Percentiles rank a stretch among this genome's conserved stretches.
Evolutionary conservation across 2,797 vertebrate genomes (phyloP).

Genomic region (Pangasius macronema): DNA sequence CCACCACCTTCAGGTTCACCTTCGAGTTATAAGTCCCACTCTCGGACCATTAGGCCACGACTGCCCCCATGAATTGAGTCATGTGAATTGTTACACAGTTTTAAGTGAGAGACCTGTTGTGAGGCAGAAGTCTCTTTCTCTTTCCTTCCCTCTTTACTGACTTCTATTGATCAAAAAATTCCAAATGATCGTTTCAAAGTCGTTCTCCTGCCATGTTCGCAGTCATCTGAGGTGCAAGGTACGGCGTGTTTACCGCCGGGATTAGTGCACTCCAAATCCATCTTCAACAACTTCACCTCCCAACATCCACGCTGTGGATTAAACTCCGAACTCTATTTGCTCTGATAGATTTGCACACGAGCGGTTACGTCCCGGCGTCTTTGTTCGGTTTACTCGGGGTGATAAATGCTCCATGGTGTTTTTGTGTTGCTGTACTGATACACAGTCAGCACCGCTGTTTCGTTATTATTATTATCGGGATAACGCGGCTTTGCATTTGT

Average conservation of each 20-base stretch:
- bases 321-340: slow-evolving; percentile 15
- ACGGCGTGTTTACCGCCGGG: not conserved
- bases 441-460: not conserved
- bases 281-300: not conserved
- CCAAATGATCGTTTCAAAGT: not conserved
- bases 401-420: not conserved
- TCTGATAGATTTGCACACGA: not conserved
- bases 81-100: not conserved
- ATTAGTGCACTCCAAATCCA: not conserved
- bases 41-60: too few relatives aligned
- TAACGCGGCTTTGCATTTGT: not conserved
- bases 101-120: not conserved
- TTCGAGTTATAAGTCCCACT: too few relatives aligned
- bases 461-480: not conserved
- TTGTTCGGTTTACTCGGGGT: not conserved
- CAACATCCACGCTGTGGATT: slow-evolving; percentile 10
- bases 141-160: not conserved
- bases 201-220: not conserved
- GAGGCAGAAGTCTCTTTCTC: not conserved
- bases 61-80: not conserved
- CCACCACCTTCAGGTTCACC: too few relatives aligned
- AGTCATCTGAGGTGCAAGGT: not conserved
- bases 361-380: not conserved
- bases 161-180: not conserved
- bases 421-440: not conserved